phyloP scores from a whole-genome alignment of 2,888 invertebrate species.

The Drosophila prolongata region DNA sequence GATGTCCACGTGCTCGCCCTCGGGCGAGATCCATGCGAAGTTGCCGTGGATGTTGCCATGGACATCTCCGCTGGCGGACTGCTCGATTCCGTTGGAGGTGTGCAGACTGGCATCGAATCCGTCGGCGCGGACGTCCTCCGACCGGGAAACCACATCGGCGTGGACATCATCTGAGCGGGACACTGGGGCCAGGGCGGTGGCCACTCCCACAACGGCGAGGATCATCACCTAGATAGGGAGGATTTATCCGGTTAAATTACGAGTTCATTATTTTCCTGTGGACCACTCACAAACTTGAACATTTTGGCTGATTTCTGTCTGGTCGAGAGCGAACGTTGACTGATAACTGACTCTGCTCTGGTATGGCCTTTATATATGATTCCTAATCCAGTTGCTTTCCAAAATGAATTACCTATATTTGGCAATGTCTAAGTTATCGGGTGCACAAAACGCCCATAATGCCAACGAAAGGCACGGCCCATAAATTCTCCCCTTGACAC shows the following conservation, averaged over 20 bases:
- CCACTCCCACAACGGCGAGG: slow-evolving; percentile 51
- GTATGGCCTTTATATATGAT: slow-evolving; percentile 43
- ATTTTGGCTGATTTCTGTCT: slow-evolving; percentile 43
- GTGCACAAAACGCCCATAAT: slow-evolving; percentile 43
- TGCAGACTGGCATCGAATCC: slow-evolving; percentile 69
- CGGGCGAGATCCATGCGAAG: slow-evolving; percentile 66
- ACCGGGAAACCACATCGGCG: slow-evolving; percentile 50
- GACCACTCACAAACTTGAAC: slow-evolving; percentile 67
- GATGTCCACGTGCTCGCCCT: slow-evolving; percentile 69
- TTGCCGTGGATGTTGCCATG: slow-evolving; percentile 68
- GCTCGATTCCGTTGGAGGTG: slow-evolving; percentile 66
- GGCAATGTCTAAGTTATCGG: slow-evolving; percentile 42
- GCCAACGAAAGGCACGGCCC: slow-evolving; percentile 24
- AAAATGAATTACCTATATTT: slow-evolving; percentile 18
- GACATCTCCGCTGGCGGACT: slow-evolving; percentile 65
- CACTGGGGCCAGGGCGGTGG: slow-evolving; percentile 26
- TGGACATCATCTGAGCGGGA: slow-evolving; percentile 46
- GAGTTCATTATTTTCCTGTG: background rate
- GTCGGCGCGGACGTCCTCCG: slow-evolving; percentile 65
- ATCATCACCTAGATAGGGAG: slow-evolving; percentile 40
- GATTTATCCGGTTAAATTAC: background rate
- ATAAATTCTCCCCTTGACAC: slow-evolving; percentile 37
- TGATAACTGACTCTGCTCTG: slow-evolving; percentile 49
- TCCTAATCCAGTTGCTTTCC: slow-evolving; percentile 15
- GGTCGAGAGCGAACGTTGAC: slow-evolving; percentile 60